Percentiles rank a stretch among this genome's conserved stretches.
These are phyloP conservation scores for Pseudotriccus pelzelni DNA, from an alignment of 2,797 vertebrate species.

Conservation along the genomic window DNA sequence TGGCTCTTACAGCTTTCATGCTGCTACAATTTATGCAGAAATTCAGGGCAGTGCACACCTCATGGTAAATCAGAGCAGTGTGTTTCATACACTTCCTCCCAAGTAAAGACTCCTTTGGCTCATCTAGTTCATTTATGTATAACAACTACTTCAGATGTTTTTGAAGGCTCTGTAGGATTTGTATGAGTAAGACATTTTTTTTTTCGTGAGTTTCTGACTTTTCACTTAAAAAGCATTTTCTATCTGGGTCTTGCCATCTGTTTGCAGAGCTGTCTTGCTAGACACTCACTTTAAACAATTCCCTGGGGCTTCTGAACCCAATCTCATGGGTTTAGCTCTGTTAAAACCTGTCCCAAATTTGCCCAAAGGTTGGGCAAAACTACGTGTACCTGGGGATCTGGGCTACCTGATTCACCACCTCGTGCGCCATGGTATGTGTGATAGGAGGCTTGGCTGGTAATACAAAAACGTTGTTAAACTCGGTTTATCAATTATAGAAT, in stretches of 20 bases:
- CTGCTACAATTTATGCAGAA: neutral
- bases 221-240: conserved; percentile 59
- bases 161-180: conserved; percentile 14
- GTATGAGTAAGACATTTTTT: conserved; percentile 48
- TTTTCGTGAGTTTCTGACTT: conserved; percentile 37
- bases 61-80: neutral
- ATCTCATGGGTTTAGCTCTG: neutral
- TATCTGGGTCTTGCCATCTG: conserved; percentile 64
- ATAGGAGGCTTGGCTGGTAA: neutral
- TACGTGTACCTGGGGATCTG: neutral
- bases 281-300: conserved; percentile 30
- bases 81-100: neutral
- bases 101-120: conserved; percentile 11
- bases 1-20: neutral
- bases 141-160: conserved; percentile 50
- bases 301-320: conserved; percentile 23
- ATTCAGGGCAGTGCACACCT: neutral
- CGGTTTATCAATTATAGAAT: neutral
- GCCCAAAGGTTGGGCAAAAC: neutral
- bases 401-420: neutral
- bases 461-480: neutral
- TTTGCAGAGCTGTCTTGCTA: conserved; percentile 66
- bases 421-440: neutral
- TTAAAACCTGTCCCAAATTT: neutral
- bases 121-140: conserved; percentile 20